Evolutionary conservation across 2,888 invertebrate species (phyloP).

Genomic region (Microctonus brassicae): DNA sequence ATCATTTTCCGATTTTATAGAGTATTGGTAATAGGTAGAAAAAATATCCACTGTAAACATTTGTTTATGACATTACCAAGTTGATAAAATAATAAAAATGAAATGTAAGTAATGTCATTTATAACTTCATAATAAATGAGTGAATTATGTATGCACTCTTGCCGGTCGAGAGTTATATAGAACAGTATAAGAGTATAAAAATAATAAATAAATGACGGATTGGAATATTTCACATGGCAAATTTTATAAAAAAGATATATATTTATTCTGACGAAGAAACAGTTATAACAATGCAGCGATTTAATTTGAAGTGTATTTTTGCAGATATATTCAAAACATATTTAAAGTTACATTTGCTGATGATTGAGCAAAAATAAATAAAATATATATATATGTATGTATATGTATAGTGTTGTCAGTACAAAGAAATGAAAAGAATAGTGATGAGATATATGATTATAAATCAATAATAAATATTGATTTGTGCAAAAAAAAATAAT

Average conservation of each 20-base stretch:
- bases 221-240: not conserved
- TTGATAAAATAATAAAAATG: not conserved
- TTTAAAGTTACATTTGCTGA: not conserved
- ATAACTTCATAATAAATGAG: slow-evolving; percentile 24
- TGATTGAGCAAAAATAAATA: not conserved
- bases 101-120: not conserved
- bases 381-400: not conserved
- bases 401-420: not conserved
- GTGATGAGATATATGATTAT: not conserved
- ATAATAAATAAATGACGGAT: slow-evolving; percentile 9
- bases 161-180: slow-evolving; percentile 59
- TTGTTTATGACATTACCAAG: not conserved
- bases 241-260: slow-evolving; percentile 21
- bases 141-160: slow-evolving; percentile 50
- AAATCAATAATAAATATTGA: not conserved
- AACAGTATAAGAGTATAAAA: slow-evolving; percentile 23
- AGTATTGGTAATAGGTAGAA: not conserved
- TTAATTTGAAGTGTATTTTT: slow-evolving; percentile 36
- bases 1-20: not conserved
- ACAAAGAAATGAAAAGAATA: not conserved
- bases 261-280: slow-evolving; percentile 5
- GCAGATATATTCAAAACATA: slow-evolving; percentile 35
- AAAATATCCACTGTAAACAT: not conserved
- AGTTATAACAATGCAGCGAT: not conserved
- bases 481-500: not conserved